Evolutionary conservation across 2,888 invertebrate genomes (phyloP), one percentile per base, ranked within the genome.

Genomic region (Eilema caniola): DNA sequence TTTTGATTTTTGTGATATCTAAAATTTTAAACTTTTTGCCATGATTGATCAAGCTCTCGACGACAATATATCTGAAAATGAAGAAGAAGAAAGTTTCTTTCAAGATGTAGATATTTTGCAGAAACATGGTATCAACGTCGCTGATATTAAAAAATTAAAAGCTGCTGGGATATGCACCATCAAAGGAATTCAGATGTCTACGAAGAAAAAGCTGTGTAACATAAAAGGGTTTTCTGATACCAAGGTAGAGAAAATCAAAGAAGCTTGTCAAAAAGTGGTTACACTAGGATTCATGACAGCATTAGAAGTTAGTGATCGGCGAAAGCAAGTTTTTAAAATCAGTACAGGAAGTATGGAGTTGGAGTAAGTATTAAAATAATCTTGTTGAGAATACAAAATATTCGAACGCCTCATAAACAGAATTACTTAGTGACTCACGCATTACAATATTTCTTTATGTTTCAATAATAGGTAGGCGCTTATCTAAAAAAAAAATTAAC

Each of bases 171-270:
- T 98, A 83, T 98, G 97, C 84, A 98, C 98, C 0, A 96, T 98
- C 64, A 97, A 97, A 94, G 98, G 98, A 0, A 95, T 98, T 69
- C 97, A 97, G 88, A 98, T 98, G 98, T 96, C 96, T 2, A 97
- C 97, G 16, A 96, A 96, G 84, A 97, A 97, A 86, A 97, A 96
- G 85, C 88, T 98, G 68, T 96, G 96, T 81, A 96, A 95, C 79
- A 97, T 98, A 67, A 97, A 97, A 93, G 98, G 97, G 8, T 96
- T 98, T 84, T 97, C 97, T 25, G 97, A 97, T 82, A 96, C 96
- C 7, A 97, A 97, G 93, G 97, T 98, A 64, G 97, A 97, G 71
- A 97, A 97, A 95, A 97, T 98, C 72, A 97, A 97, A 92, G 98
- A 98, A 91, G 97, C 97, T 59, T 96, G 97, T 81, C 94, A 96